Evolutionary conservation across 1,140 invertebrate species (phyloP), one percentile per base, ranked within the genome.

Genomic region (Drosophila bocqueti): DNA sequence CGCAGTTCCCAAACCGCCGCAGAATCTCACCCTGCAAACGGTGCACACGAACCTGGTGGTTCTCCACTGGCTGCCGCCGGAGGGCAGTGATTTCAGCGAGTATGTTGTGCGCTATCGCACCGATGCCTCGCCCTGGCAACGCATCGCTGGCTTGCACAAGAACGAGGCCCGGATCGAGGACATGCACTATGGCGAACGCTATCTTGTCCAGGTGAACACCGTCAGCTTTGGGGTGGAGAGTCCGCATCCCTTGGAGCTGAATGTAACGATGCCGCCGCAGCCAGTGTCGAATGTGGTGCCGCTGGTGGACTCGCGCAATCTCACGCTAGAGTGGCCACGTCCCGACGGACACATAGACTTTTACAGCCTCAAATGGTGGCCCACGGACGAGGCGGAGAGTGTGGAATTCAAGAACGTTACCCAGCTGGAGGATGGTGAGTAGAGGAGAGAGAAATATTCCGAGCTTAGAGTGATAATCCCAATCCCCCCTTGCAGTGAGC

Each of bases 151-250:
- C 54, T 94, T 96, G 13, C 95, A 94, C 59, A 85, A 93, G 8
- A 95, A 94, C 21, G 95, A 96, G 87, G 96, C 96, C 0, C 96
- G 97, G 93, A 95, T 98, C 16, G 94, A 95, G 46, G 97, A 98
- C 86, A 96, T 98, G 95, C 96, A 96, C n/a, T 96, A 97, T 24
- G 98, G 97, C 43, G 97, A 98, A 93, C 95, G 95, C 34, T 98
- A 98, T 91, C 95, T 96, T 4, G 96, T 98, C 75, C 95, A 97
- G 93, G 96, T 99, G 13, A 97, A 97, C 90, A 96, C 97, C 8
- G 95, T 97, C 1, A 98, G 97, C 93, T 97, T 96, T 86, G 95
- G 96, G 10, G 95, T 97, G 6, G 97, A 97, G 93, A 97, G 96
- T 92, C 95, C 95, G 18, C 94, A 95, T 75, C 96, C 96, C 2